A percentile compares a stretch with the other conserved stretches of the same genome.
Conservation (phyloP, 2,888 invertebrate species). For the Athrips mouffetella region DNA sequence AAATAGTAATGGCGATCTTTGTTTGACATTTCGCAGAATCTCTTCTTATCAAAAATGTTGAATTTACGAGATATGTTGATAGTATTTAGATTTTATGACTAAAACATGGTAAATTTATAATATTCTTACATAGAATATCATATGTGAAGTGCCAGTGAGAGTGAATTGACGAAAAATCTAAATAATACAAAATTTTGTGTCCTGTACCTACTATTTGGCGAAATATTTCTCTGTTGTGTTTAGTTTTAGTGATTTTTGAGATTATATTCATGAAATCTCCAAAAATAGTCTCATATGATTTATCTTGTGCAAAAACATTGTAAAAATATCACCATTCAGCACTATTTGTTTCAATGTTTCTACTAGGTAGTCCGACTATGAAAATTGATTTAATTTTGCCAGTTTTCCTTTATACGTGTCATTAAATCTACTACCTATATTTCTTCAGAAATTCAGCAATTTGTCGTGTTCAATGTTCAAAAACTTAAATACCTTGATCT, state of each 20-base stretch:
- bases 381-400: too few species aligned
- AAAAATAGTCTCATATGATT: not conserved
- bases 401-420: too few species aligned
- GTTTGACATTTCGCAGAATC: slow-evolving; percentile 57
- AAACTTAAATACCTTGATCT: slow-evolving; percentile 1
- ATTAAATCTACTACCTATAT: too few species aligned
- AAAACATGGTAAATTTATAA: slow-evolving; percentile 42
- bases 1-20: slow-evolving; percentile 55
- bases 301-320: not conserved
- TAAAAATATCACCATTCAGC: too few species aligned
- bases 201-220: slow-evolving; percentile 15
- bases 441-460: too few species aligned
- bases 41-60: slow-evolving; percentile 46
- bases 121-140: slow-evolving; percentile 17
- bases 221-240: slow-evolving; percentile 15
- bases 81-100: slow-evolving; percentile 47
- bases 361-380: too few species aligned
- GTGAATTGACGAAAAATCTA: slow-evolving; percentile 19
- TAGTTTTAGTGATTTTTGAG: too few species aligned
- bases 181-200: slow-evolving; percentile 15
- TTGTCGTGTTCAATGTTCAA: slow-evolving; percentile 9
- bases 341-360: too few species aligned
- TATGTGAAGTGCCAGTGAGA: slow-evolving; percentile 23
- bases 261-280: not conserved
- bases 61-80: slow-evolving; percentile 38